Conservation (phyloP, 64 coral and sea anemone genomes). For the Dendronephthya gigantea region DNA sequence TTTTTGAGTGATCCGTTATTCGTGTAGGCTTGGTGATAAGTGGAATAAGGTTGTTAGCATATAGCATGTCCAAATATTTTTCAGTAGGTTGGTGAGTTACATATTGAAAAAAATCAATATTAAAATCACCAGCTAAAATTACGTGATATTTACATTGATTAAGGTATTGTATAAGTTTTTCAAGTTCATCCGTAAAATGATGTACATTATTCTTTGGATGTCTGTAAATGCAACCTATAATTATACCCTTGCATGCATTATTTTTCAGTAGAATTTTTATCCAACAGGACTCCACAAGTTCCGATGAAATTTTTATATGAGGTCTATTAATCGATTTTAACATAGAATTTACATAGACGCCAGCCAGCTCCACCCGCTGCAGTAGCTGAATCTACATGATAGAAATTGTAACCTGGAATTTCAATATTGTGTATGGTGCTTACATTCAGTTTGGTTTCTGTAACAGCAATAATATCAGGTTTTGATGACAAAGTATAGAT, state of each 20-base stretch:
- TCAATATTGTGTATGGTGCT: background rate
- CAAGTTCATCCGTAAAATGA: slow-evolving; percentile 36
- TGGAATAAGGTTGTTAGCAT: slow-evolving; percentile 30
- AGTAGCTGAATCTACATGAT: slow-evolving; percentile 17
- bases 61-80: slow-evolving; percentile 30
- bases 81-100: background rate
- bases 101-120: slow-evolving; percentile 41
- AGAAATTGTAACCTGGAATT: slow-evolving; percentile 30
- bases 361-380: slow-evolving; percentile 27
- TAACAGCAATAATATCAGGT: slow-evolving; percentile 35
- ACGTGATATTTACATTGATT: slow-evolving; percentile 32
- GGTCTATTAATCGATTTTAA: slow-evolving; percentile 42
- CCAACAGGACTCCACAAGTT: slow-evolving; percentile 52
- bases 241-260: background rate
- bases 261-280: slow-evolving; percentile 26
- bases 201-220: slow-evolving; percentile 34
- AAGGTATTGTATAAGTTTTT: slow-evolving; percentile 35
- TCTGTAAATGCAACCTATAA: slow-evolving; percentile 43
- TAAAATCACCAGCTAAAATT: slow-evolving; percentile 36
- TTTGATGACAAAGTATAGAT: background rate
- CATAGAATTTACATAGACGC: slow-evolving; percentile 31
- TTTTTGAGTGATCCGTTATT: slow-evolving; percentile 27
- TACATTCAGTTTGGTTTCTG: slow-evolving; percentile 42
- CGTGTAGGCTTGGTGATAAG: slow-evolving; percentile 34
- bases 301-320: slow-evolving; percentile 44